A percentile compares a stretch with the other conserved stretches of the same genome.
phyloP scores from a whole-genome alignment of 2,888 invertebrate species.

The Busseola fusca region DNA sequence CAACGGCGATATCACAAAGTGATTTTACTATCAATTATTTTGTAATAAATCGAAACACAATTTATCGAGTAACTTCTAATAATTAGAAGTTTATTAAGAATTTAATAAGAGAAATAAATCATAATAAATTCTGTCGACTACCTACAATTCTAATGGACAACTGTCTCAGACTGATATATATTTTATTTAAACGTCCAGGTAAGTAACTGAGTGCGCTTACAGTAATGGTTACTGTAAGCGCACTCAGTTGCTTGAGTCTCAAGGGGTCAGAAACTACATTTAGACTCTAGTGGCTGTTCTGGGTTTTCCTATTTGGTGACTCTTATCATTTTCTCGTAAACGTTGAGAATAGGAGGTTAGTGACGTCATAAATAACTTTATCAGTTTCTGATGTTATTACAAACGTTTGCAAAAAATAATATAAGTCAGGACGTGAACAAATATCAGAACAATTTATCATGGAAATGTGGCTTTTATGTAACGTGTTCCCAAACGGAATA shows the following conservation, averaged over 20 bases:
- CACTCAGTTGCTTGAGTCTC: too few species aligned
- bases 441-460: neutral
- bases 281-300: conserved; percentile 1
- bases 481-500: neutral
- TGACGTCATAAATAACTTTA: conserved; percentile 35
- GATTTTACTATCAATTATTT: too few species aligned
- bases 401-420: conserved; percentile 11
- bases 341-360: conserved; percentile 17
- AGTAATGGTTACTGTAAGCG: too few species aligned
- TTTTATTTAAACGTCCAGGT: too few species aligned
- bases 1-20: too few species aligned
- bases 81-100: too few species aligned
- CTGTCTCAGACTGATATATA: too few species aligned
- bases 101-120: too few species aligned
- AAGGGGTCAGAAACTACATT: neutral
- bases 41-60: too few species aligned
- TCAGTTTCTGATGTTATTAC: conserved; percentile 16
- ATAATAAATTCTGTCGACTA: too few species aligned
- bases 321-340: conserved; percentile 32
- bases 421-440: conserved; percentile 2
- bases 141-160: too few species aligned
- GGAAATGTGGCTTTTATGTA: neutral
- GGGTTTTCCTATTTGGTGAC: neutral
- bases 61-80: too few species aligned
- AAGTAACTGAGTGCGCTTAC: neutral